These are phyloP conservation scores for Pimpla rufipes DNA, from an alignment of 2,888 invertebrate species.

Conservation along the genomic window DNA sequence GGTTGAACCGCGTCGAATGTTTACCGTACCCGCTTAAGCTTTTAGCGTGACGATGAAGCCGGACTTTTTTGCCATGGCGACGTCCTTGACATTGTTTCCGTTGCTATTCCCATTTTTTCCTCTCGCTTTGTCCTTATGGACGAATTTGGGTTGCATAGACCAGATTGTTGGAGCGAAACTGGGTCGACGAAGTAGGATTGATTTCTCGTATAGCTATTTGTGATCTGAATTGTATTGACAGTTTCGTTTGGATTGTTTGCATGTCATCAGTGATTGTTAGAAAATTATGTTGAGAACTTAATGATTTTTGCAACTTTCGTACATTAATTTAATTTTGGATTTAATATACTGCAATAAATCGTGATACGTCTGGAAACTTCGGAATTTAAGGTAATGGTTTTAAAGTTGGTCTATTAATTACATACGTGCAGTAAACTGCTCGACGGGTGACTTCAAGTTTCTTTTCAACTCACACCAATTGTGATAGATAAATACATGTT, in stretches of 20 bases:
- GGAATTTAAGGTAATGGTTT: background rate
- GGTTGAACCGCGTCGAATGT: no score
- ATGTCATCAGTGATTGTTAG: no score
- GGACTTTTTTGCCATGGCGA: background rate
- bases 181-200: constrained; percentile 3
- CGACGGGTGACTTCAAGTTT: background rate
- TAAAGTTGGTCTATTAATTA: background rate
- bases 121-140: background rate
- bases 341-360: no score
- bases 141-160: background rate
- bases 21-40: background rate
- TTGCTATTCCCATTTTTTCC: background rate
- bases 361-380: no score
- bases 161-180: background rate
- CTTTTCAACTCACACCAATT: background rate
- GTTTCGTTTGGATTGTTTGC: no score
- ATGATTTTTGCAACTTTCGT: no score
- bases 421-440: background rate
- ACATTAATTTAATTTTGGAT: no score
- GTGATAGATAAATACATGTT: background rate
- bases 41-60: constrained; percentile 22
- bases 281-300: no score
- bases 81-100: constrained; percentile 13
- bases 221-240: no score
- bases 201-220: background rate